phyloP scores from a whole-genome alignment of 1,140 invertebrate genomes.

The Pararge aegeria region DNA sequence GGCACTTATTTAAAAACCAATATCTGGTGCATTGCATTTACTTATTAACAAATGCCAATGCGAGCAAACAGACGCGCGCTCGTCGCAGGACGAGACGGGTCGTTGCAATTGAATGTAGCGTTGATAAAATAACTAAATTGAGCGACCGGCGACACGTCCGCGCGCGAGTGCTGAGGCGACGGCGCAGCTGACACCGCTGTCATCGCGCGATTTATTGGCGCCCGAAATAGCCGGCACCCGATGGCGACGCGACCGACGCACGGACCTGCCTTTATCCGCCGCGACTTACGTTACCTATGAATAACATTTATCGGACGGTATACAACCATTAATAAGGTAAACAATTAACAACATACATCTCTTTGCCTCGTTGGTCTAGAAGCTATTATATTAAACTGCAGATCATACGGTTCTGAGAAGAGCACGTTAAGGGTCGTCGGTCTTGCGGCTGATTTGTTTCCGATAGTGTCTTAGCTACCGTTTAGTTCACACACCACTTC shows the following conservation, averaged over 20 bases:
- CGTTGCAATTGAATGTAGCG: constrained; percentile 68
- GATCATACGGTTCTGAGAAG: no score
- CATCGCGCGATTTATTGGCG: constrained; percentile 78
- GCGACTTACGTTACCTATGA: constrained; percentile 57
- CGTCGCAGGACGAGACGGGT: constrained; percentile 59
- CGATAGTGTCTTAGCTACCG: no score
- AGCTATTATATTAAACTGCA: no score
- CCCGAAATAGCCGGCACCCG: constrained; percentile 75
- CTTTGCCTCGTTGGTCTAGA: no score
- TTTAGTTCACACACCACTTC: no score
- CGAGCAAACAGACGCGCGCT: constrained; percentile 58
- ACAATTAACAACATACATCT: no score
- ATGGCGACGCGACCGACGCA: constrained; percentile 72
- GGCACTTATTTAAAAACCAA: no score
- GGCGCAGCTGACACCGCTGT: constrained; percentile 75
- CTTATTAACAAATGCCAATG: constrained; percentile 56
- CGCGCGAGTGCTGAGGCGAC: constrained; percentile 78
- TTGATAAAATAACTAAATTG: constrained; percentile 78
- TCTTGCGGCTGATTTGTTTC: no score
- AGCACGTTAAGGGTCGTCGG: no score
- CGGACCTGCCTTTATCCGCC: constrained; percentile 37
- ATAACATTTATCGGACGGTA: no score
- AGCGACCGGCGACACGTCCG: constrained; percentile 74
- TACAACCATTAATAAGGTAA: no score
- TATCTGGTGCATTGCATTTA: no score